Evolutionary conservation across 1,140 invertebrate genomes (phyloP).

Genomic region (Metopolophium dirhodum): DNA sequence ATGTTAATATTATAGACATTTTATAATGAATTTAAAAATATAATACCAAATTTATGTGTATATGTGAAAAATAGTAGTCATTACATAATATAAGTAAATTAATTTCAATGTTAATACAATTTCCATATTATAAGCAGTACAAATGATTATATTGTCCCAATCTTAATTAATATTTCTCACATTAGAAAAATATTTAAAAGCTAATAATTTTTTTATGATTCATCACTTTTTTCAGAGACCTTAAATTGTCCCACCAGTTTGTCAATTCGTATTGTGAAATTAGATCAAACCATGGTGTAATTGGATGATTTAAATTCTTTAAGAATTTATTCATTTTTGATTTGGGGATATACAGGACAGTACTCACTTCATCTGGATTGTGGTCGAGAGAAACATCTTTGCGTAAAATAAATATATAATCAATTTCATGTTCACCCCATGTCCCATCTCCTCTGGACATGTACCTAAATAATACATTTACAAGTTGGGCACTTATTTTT

Average conservation of each 20-base stretch:
- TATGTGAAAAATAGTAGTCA: not conserved
- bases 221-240: constrained; percentile 73
- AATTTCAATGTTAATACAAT: not conserved
- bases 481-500: constrained; percentile 66
- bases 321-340: constrained; percentile 74
- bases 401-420: constrained; percentile 89
- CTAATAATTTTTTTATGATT: constrained; percentile 64
- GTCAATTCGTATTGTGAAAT: constrained; percentile 77
- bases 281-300: constrained; percentile 95
- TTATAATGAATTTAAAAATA: not conserved
- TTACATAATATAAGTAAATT: not conserved
- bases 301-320: constrained; percentile 70
- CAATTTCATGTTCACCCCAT: constrained; percentile 97
- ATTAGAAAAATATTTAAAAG: not conserved
- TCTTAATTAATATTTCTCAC: not conserved
- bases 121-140: not conserved
- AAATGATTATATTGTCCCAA: not conserved
- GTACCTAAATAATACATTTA: constrained; percentile 78
- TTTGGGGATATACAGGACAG: constrained; percentile 77
- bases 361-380: constrained; percentile 89
- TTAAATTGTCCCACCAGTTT: constrained; percentile 91
- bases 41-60: not conserved
- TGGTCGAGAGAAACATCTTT: constrained; percentile 80
- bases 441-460: constrained; percentile 74
- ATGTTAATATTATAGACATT: not conserved